These are phyloP conservation scores for Diphyllodes magnificus DNA, from an alignment of 2,113 vertebrate species.

Conservation along the genomic window DNA sequence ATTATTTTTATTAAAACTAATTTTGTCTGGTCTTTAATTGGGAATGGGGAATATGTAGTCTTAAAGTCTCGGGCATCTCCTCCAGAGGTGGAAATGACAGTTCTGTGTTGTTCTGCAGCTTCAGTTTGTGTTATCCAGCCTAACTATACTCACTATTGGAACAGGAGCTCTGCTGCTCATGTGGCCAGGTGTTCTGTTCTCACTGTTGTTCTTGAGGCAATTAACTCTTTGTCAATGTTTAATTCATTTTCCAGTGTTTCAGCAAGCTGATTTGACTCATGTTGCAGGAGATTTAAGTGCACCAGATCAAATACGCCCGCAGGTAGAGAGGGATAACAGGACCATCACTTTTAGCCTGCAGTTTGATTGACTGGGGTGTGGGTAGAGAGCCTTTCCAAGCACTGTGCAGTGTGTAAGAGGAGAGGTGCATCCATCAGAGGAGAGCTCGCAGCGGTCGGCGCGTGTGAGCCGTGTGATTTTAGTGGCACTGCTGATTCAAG, in stretches of 20 bases:
- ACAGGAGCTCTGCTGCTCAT: not conserved
- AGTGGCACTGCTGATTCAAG: not conserved
- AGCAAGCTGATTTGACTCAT: not conserved
- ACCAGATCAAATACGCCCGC: not conserved
- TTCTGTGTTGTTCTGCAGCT: not conserved
- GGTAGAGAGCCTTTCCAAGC: not conserved
- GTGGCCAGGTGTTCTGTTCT: not conserved
- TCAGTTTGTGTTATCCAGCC: not conserved
- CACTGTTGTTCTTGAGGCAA: rapidly evolving
- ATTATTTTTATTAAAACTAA: not conserved
- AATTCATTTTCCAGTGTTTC: not conserved
- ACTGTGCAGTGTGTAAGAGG: not conserved
- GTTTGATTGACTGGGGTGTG: not conserved
- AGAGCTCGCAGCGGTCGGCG: rapidly evolving
- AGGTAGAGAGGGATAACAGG: not conserved
- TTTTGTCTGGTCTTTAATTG: not conserved
- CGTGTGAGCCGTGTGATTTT: rapidly evolving
- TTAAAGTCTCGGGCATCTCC: not conserved
- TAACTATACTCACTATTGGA: not conserved
- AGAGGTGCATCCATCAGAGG: not conserved
- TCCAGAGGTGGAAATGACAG: not conserved
- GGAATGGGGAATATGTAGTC: not conserved
- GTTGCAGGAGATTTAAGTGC: not conserved
- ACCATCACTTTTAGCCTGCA: not conserved
- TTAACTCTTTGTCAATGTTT: not conserved